Base-by-base conservation (phyloP, 2,797 vertebrate species). In the Centropyge bicolor region DNA sequence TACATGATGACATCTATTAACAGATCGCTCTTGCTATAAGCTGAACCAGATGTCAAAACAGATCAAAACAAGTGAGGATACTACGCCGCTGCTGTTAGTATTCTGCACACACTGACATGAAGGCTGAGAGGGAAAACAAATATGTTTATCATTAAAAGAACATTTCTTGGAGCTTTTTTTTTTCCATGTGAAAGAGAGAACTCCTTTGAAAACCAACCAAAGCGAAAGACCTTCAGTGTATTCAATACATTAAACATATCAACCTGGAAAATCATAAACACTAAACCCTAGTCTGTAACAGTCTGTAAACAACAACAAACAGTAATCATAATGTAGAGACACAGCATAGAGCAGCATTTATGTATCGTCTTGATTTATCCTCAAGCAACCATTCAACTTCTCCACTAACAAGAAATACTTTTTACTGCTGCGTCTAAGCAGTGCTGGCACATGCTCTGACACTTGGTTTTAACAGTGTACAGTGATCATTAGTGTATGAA, bases 401-500 rank as follows among this genome's bases (percentile, higher is more conserved):
- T 59, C 27, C 35, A 16, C 46, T 27, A 45, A 51, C 35, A 45
- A 49, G 20, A 74, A 70, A 1, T 24, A 57, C 24, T 19, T 51
- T 83, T 69, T 54, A 52, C 62, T 80, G 76, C 48, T 48, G 66
- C n/a, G 51, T 66, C 46, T 31, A 1, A 17, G 43, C 69, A 48
- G 40, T 49, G 71, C 75, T 76, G 82, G 86, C 73, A 76, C 68
- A 65, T 77, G 70, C 56, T 79, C 84, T 74, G 81, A 76, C 70
- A 85, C 76, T 81, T 80, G 69, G 55, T 75, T 86, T 87, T 76
- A 80, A 76, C 86, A 72, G 70, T 55, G 80, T 54, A 73, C 82
- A 89, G 90, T 86, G 89, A 89, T 89, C 80, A 89, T 91, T 90
- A 90, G 80, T 52, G 85, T 73, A 83, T 88, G 85, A 86, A 90